Conservation (phyloP, 2,888 invertebrate genomes). For the Cryptus viduatorius region DNA sequence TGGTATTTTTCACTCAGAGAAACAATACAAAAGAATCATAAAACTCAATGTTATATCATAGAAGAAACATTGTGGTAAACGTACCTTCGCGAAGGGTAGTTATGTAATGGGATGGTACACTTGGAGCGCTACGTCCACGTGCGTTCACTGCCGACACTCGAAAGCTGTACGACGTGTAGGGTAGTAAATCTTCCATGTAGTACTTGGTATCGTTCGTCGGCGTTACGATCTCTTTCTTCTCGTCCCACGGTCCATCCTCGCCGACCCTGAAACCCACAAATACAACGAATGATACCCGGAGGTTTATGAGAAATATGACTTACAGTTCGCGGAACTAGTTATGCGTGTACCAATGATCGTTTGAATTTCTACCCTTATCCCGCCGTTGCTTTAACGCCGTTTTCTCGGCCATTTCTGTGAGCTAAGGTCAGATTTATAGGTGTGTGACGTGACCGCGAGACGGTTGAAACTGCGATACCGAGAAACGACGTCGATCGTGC, state of each 20-base stretch:
- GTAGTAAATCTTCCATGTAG: slow-evolving; percentile 89
- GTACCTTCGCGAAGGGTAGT: slow-evolving; percentile 91
- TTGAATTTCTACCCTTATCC: slow-evolving; percentile 1
- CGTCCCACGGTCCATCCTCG: slow-evolving; percentile 90
- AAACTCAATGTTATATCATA: neutral
- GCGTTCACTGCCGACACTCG: slow-evolving; percentile 90
- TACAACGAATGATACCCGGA: neutral
- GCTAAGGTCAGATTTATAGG: slow-evolving; percentile 43
- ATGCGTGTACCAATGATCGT: neutral
- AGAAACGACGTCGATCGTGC: slow-evolving; percentile 43
- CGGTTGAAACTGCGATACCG: slow-evolving; percentile 28
- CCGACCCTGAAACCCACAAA: slow-evolving; percentile 87
- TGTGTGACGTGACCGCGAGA: slow-evolving; percentile 40
- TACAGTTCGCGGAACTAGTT: neutral
- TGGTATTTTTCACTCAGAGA: neutral
- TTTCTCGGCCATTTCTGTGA: slow-evolving; percentile 36
- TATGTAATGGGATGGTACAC: slow-evolving; percentile 90
- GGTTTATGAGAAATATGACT: neutral
- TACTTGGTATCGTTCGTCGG: slow-evolving; percentile 89
- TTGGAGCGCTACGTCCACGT: slow-evolving; percentile 89
- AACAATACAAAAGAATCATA: neutral
- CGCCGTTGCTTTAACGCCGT: slow-evolving; percentile 14
- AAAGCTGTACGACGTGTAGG: slow-evolving; percentile 92
- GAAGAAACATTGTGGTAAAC: neutral
- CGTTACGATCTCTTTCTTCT: slow-evolving; percentile 87